Evolutionary conservation across 2,888 invertebrate species (phyloP), one percentile per base, ranked within the genome.

Genomic region (Amiota communis): DNA sequence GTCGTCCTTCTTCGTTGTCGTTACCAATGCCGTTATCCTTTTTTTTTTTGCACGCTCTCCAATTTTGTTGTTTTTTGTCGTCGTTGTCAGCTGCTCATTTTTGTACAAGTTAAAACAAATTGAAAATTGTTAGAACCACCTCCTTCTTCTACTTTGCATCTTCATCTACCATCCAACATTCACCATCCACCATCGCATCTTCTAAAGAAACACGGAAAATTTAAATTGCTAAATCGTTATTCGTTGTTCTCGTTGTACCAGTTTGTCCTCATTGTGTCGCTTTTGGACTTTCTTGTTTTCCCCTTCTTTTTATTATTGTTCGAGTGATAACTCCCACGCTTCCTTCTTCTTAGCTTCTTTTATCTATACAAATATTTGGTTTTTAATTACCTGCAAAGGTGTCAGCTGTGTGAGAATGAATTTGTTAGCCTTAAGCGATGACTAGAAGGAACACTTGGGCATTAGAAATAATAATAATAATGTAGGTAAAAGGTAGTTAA

Each of bases 121-220:
- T 86, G 85, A 83, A 83, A 86, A 86, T 82, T 84, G 85, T 84
- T 84, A 78, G 81, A 79, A 79, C 36, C 75, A 72, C 70, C 72
- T 74, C 75, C 46, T 46, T 12, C 13, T 36, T 4, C 13, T 53
- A 13, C 13, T 53, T 11, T 15, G 47, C 48, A 46, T 49, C 15
- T 72, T 47, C 72, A 57, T 10, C 51, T 64, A 56, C 77, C 75
- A 68, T 56, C 75, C 72, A 74, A 73, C 67, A 72, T 72, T 73
- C 23, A 23, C 23, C 75, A 68, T 56, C 75, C 72, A 74, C 74
- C 67, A 72, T 72, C 74, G 75, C 75, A 64, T 68, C 59, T 56
- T 68, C 68, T 63, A 51, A 46, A 36, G 64, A 76, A 65, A 67
- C 86, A 83, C 81, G 6, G 83, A 83, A 83, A 84, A 83, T 83